A percentile compares a stretch with the other conserved stretches of the same genome.
phyloP scores from a whole-genome alignment of 2,113 vertebrate genomes.

The Eulacestoma nigropectus region DNA sequence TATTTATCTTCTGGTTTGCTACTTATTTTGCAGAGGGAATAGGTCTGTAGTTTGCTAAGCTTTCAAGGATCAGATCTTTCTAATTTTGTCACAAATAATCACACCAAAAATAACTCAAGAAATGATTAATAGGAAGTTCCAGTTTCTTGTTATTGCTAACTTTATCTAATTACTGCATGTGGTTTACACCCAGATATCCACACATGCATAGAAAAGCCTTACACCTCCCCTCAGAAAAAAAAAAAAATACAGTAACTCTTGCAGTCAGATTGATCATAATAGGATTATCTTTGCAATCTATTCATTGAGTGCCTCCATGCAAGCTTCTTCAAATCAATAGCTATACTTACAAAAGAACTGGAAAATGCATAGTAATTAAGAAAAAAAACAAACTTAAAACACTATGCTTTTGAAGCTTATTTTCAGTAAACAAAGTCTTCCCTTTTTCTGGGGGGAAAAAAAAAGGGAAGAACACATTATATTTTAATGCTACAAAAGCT shows the following conservation, averaged over 20 bases:
- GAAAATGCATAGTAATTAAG: background rate
- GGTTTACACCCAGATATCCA: background rate
- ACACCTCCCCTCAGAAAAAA: background rate
- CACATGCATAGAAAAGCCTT: background rate
- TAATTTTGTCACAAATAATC: background rate
- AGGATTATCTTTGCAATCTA: constrained; percentile 23
- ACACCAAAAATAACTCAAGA: background rate
- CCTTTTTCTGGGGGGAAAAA: background rate
- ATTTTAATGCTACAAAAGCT: constrained; percentile 9
- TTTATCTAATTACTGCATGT: background rate
- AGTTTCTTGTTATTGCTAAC: background rate
- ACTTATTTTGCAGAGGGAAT: background rate
- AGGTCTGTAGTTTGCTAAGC: background rate
- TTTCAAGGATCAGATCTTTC: background rate
- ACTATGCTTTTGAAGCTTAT: background rate
- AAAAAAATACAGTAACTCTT: background rate
- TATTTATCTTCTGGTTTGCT: background rate
- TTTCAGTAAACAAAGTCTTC: constrained; percentile 24
- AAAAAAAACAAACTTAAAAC: background rate
- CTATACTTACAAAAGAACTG: background rate
- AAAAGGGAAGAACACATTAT: background rate
- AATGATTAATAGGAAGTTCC: background rate
- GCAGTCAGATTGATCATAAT: background rate
- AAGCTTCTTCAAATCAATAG: background rate
- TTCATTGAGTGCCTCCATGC: background rate